A percentile compares a stretch with the other conserved stretches of the same genome.
These are phyloP conservation scores for Adrianichthys oophorus DNA, from an alignment of 2,797 vertebrate genomes.

Conservation along the genomic window DNA sequence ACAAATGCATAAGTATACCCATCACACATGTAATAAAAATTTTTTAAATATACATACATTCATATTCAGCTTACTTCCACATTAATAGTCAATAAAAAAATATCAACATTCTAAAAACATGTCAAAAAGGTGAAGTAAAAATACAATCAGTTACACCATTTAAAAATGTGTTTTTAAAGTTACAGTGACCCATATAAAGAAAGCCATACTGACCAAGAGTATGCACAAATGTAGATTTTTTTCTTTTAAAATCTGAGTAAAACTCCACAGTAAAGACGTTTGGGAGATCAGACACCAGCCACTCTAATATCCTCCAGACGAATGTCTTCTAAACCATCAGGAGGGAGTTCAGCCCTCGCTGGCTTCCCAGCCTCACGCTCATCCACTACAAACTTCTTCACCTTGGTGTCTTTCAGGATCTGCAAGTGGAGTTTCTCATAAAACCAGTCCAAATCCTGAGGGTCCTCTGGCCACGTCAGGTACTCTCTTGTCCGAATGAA, in stretches of 20 bases:
- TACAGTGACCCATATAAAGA: background rate
- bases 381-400: conserved; percentile 31
- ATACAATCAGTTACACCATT: background rate
- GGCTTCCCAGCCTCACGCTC: background rate
- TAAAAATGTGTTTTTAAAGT: background rate
- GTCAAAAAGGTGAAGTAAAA: no score
- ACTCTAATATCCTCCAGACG: conserved; percentile 25
- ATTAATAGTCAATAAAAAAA: no score
- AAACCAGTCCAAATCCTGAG: conserved; percentile 88
- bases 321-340: background rate
- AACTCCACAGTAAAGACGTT: background rate
- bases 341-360: background rate
- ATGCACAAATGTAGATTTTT: background rate
- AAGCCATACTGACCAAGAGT: background rate
- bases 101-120: no score
- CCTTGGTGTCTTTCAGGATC: conserved; percentile 75
- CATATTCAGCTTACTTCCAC: no score
- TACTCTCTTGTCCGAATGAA: conserved; percentile 82
- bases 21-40: no score
- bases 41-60: no score
- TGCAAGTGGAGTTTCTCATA: conserved; percentile 76
- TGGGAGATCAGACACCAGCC: conserved; percentile 4
- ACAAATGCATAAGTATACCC: no score
- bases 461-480: conserved; percentile 87
- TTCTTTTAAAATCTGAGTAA: background rate